These are phyloP conservation scores for Ditylenchus dipsaci DNA, from an alignment of 1,140 invertebrate genomes.

Conservation along the genomic window DNA sequence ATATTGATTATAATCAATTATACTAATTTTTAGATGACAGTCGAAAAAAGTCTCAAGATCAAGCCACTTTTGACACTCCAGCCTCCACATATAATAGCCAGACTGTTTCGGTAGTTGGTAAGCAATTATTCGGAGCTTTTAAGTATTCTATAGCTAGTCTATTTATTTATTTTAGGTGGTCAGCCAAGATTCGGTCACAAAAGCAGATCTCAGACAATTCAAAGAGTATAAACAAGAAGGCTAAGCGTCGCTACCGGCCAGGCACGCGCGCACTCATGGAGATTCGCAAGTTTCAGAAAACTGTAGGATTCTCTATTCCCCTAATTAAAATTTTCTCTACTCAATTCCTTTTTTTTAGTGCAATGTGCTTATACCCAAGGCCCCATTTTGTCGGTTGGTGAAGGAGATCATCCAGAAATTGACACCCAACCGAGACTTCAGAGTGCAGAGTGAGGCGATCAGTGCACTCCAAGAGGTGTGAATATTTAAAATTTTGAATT, in stretches of 20 bases:
- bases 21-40: too few species aligned
- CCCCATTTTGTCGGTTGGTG: conserved; percentile 21
- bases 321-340: neutral
- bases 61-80: too few species aligned
- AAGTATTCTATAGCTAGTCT: too few species aligned
- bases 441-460: conserved; percentile 26
- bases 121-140: too few species aligned
- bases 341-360: neutral
- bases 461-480: conserved; percentile 35
- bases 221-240: conserved; percentile 62
- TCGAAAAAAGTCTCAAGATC: too few species aligned
- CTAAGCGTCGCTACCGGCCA: conserved; percentile 60
- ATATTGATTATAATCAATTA: too few species aligned
- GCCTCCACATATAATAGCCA: too few species aligned
- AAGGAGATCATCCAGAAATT: conserved; percentile 17
- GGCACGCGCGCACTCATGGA: conserved; percentile 29
- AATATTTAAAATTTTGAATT: neutral
- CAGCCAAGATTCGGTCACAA: neutral
- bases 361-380: conserved; percentile 8
- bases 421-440: neutral
- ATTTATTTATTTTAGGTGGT: conserved; percentile 3
- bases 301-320: conserved; percentile 13
- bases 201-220: neutral
- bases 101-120: too few species aligned
- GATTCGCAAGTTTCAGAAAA: conserved; percentile 36